A percentile compares a stretch with the other conserved stretches of the same genome.
These are phyloP conservation scores for Hofmannophila pseudospretella DNA, from an alignment of 2,888 invertebrate species.

Conservation along the genomic window DNA sequence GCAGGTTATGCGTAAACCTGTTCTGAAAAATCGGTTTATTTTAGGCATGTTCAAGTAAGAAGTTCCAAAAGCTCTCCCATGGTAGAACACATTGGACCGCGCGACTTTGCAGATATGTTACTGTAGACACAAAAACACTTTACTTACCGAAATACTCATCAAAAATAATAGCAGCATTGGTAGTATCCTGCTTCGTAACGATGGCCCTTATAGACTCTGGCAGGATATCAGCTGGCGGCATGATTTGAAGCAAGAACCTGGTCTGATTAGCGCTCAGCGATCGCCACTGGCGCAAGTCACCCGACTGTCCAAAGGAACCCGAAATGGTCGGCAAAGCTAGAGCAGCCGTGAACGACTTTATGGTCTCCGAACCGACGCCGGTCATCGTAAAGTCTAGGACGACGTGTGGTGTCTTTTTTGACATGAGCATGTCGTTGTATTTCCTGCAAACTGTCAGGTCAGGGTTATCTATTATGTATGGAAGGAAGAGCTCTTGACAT, in stretches of 20 bases:
- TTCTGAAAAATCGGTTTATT: not conserved
- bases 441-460: constrained; percentile 87
- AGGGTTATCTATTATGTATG: too few species aligned
- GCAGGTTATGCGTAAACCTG: too few species aligned
- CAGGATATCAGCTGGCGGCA: constrained; percentile 91
- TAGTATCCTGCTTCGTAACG: constrained; percentile 89
- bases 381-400: constrained; percentile 90
- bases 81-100: too few species aligned
- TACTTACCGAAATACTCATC: constrained; percentile 87
- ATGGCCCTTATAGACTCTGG: constrained; percentile 90
- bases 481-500: too few species aligned
- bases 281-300: constrained; percentile 90
- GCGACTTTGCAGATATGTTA: too few species aligned
- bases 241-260: constrained; percentile 88
- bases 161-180: constrained; percentile 94
- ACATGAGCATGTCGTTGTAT: constrained; percentile 80
- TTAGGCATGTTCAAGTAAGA: too few species aligned
- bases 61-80: too few species aligned
- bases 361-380: constrained; percentile 89
- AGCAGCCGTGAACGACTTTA: constrained; percentile 89
- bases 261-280: constrained; percentile 82
- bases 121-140: too few species aligned
- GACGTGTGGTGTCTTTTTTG: constrained; percentile 84
- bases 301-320: constrained; percentile 90
- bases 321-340: constrained; percentile 89